phyloP scores from a whole-genome alignment of 2,113 vertebrate genomes.

The Peromyscus leucopus region DNA sequence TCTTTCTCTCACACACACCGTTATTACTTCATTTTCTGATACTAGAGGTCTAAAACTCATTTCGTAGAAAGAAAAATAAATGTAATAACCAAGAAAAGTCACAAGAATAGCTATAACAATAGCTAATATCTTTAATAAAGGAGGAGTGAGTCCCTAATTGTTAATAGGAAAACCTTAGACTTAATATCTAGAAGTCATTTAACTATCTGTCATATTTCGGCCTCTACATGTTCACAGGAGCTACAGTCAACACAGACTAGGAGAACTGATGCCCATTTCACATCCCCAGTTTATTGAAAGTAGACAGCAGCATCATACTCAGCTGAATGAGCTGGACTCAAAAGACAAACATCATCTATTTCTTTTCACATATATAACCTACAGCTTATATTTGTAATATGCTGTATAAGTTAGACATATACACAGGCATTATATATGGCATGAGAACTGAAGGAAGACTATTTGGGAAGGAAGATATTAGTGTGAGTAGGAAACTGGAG shows the following conservation, averaged over 20 bases:
- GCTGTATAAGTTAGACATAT: neutral
- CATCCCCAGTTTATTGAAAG: neutral
- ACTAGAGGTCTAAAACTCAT: neutral
- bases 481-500: neutral
- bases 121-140: neutral
- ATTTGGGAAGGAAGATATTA: neutral
- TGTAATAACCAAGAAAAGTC: constrained; percentile 32
- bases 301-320: neutral
- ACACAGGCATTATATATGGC: too few relatives aligned
- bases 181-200: constrained; percentile 39
- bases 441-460: neutral
- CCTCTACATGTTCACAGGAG: neutral
- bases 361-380: neutral
- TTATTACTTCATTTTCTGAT: constrained; percentile 55
- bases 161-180: neutral
- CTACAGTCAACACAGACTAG: neutral
- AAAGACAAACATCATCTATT: neutral
- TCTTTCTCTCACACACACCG: neutral
- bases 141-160: neutral
- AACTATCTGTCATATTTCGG: neutral
- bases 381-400: neutral
- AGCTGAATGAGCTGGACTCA: neutral
- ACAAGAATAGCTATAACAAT: neutral
- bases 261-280: neutral
- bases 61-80: constrained; percentile 47